Percentiles rank a stretch among this genome's conserved stretches.
Evolutionary conservation across 2,113 vertebrate species (phyloP).

Genomic region (Caracal caracal): DNA sequence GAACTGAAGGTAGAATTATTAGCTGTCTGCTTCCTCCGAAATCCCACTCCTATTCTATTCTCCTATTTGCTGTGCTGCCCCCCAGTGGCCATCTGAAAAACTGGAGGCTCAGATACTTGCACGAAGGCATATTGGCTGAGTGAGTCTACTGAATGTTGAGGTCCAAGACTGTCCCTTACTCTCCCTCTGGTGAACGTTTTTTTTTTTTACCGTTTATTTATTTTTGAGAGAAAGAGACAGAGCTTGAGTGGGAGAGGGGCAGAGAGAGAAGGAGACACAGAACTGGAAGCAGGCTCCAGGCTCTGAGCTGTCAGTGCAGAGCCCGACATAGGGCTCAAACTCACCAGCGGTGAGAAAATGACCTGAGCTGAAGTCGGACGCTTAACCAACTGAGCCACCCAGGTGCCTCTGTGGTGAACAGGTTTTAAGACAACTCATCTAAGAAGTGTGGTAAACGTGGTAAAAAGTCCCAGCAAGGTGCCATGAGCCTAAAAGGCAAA

Average conservation of each 20-base stretch:
- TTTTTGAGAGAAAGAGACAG: too few species aligned
- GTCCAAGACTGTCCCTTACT: neutral
- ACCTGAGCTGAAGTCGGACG: too few species aligned
- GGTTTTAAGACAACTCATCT: neutral
- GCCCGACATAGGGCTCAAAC: too few species aligned
- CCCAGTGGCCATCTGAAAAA: neutral
- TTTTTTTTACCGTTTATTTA: too few species aligned
- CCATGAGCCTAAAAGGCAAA: neutral
- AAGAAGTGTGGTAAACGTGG: neutral
- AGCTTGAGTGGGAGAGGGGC: too few species aligned
- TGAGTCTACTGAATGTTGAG: neutral
- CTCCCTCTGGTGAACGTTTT: neutral
- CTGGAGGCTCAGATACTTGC: neutral
- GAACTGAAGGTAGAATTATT: neutral
- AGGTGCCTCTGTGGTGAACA: neutral
- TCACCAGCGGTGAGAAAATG: too few species aligned
- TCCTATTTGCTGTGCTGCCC: slow-evolving; percentile 43
- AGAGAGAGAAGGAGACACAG: too few species aligned
- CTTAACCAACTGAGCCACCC: too few species aligned
- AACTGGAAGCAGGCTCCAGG: too few species aligned
- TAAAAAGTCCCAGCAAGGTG: neutral
- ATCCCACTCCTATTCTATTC: neutral
- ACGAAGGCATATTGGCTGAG: neutral
- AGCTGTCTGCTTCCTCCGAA: slow-evolving; percentile 10
- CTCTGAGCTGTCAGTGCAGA: too few species aligned